phyloP scores from a whole-genome alignment of 1,140 invertebrate genomes.

The Cherax destructor region DNA sequence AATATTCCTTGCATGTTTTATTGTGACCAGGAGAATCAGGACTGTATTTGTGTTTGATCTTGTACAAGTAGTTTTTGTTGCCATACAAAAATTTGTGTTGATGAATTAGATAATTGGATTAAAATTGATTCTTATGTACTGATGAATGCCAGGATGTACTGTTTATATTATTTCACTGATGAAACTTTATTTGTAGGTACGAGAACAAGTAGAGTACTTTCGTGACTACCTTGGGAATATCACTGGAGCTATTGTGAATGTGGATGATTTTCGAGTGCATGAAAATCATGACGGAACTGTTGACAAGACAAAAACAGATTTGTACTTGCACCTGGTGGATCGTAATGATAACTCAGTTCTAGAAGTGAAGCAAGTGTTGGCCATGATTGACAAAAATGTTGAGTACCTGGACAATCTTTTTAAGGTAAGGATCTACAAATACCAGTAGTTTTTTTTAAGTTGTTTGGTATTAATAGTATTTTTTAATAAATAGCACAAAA shows the following conservation, averaged over 20 bases:
- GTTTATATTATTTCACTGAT: neutral
- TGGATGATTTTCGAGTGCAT: slow-evolving; percentile 94
- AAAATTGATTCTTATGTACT: no score
- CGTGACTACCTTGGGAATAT: slow-evolving; percentile 86
- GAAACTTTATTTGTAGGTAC: slow-evolving; percentile 56
- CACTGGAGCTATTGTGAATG: slow-evolving; percentile 93
- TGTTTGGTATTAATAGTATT: no score
- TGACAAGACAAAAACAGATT: slow-evolving; percentile 94
- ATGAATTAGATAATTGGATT: no score
- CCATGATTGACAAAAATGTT: slow-evolving; percentile 92
- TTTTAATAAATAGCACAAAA: no score
- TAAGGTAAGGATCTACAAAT: slow-evolving; percentile 79
- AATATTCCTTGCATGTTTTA: no score
- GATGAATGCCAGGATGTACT: no score
- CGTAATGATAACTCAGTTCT: slow-evolving; percentile 92
- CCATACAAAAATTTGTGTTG: no score
- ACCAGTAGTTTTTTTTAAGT: no score
- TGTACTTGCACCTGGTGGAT: slow-evolving; percentile 95
- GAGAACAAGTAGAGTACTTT: slow-evolving; percentile 71
- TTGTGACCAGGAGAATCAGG: no score
- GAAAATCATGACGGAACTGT: slow-evolving; percentile 93
- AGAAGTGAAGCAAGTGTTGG: slow-evolving; percentile 88
- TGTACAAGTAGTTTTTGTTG: no score
- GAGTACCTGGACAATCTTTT: slow-evolving; percentile 91
- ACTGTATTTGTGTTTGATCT: no score